Evolutionary conservation across 1,140 invertebrate species (phyloP).

Genomic region (Lordiphosa stackelbergi): DNA sequence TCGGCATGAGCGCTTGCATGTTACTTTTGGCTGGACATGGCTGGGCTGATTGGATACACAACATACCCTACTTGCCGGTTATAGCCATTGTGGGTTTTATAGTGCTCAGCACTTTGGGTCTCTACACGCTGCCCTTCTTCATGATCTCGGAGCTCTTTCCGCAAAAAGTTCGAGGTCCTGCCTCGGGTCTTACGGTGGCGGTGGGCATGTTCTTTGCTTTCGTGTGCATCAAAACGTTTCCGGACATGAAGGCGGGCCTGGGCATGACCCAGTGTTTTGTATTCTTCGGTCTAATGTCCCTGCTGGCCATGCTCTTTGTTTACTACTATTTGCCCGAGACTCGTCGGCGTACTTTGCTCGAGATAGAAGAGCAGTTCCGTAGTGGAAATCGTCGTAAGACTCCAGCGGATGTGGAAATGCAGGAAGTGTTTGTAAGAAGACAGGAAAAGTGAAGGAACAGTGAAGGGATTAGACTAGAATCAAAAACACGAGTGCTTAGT

Average conservation of each 20-base stretch:
- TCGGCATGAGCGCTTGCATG: conserved; percentile 82
- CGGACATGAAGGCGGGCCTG: conserved; percentile 79
- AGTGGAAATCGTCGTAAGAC: conserved; percentile 14
- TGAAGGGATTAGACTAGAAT: background rate
- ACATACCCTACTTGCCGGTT: conserved; percentile 76
- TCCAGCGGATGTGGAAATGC: conserved; percentile 47
- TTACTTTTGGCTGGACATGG: conserved; percentile 76
- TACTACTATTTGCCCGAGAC: conserved; percentile 87
- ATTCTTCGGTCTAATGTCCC: conserved; percentile 83
- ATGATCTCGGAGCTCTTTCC: conserved; percentile 88
- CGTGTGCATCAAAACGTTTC: conserved; percentile 85
- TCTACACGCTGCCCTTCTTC: conserved; percentile 84
- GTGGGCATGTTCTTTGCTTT: conserved; percentile 86
- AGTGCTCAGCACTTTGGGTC: conserved; percentile 81
- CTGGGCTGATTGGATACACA: conserved; percentile 53
- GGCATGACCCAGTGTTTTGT: conserved; percentile 83
- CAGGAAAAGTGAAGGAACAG: conserved; percentile 5
- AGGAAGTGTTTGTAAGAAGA: conserved; percentile 45
- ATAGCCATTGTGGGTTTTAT: conserved; percentile 80
- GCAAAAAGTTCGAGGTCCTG: conserved; percentile 81
- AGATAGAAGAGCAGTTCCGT: conserved; percentile 83
- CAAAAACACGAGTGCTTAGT: conserved; percentile 27
- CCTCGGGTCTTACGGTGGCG: conserved; percentile 82
- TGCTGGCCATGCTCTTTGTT: conserved; percentile 84
- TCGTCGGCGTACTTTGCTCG: conserved; percentile 84